Evolutionary conservation across 1,140 invertebrate genomes (phyloP), one percentile per base, ranked within the genome.

Genomic region (Magallana angulata): DNA sequence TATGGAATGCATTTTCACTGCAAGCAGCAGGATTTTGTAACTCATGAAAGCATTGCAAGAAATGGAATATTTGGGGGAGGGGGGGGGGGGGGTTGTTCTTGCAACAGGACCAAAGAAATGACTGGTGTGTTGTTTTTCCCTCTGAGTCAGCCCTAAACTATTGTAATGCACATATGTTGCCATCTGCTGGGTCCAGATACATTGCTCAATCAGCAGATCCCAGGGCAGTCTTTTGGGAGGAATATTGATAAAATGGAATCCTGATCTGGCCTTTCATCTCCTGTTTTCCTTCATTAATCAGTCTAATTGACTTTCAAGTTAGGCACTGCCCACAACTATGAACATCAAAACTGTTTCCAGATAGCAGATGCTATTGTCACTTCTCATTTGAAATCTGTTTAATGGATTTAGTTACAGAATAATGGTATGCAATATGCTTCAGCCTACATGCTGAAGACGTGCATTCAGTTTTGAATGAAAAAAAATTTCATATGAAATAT

Each of bases 151-250:
- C 24, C 24, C 24, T 76, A 11, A 76, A 76, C 7, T 76, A n/a
- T 18, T 30, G 68, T 76, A 30, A 76, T 76, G 24, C 68, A 76
- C 68, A 76, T 76, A 76, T 76, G 68, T 76, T 76, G 36, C 68
- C 60, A 76, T 76, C 18, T 76, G 68, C 36, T 76, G 68, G 7
- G 7, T 7, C 68, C 68, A 3, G 24, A 76, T 76, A 36, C 68
- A 30, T 12, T 76, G 36, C 5, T 48, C 36, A 48, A 48, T 48
- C 36, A 48, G 36, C 36, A 48, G 36, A 48, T 76, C 68, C 68
- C 68, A 76, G 24, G 14, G 24, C 7, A 76, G 68, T 30, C 68
- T 76, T 76, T 76, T 76, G 68, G 68, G 60, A 30, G 12, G 30
- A 24, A 76, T 76, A 58, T 84, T 84, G 60, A 84, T 62, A 60